Base-by-base conservation (phyloP, 2,113 vertebrate species). In the human region DNA sequence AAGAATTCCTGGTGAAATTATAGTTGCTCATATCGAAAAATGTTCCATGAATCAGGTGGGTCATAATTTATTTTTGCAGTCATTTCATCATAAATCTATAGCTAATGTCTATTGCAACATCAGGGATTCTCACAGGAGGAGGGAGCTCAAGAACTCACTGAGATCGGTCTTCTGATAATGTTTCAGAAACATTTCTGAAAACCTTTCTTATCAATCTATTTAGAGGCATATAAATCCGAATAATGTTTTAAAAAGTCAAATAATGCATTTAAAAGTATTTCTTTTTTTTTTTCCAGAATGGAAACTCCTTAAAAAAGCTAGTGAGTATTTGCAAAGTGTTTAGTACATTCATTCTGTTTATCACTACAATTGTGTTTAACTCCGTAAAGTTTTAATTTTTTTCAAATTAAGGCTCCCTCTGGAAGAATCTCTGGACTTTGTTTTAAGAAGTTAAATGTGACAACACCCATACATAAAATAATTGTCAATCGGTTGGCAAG, bases 401-500 rank as follows among this genome's bases (percentile, higher is more conserved):
- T 94, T 97, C 90, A 83, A 93, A 92, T 89, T 76, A 93, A 99
- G 99, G 99, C 98, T 97, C 98, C 99, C 35, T 98, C 99, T 94
- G 99, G 99, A 97, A 99, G 99, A 97, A 99, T 99, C 76, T 99
- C 99, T 83, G 99, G 99, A 55, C 99, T 99, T 93, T 99, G 99
- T 98, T 99, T 99, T 98, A 99, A 99, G 97, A 99, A 99, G 98
- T 98, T 99, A 96, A 99, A 99, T 98, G 99, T 99, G 90, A 99
- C 99, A 78, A 99, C 99, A 94, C 92, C 97, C 78, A 96, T 98
- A 66, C 98, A 98, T 97, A 98, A 99, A 97, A 98, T 99, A 90
- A 99, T 99, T 95, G 99, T 99, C 96, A 99, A 99, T 96, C 99
- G 99, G 30, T 98, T 99, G 84, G 99, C 99, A 97, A 99, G 99